These are phyloP conservation scores for Clarias platycephalus DNA, from an alignment of 2,797 vertebrate genomes.

Conservation along the genomic window DNA sequence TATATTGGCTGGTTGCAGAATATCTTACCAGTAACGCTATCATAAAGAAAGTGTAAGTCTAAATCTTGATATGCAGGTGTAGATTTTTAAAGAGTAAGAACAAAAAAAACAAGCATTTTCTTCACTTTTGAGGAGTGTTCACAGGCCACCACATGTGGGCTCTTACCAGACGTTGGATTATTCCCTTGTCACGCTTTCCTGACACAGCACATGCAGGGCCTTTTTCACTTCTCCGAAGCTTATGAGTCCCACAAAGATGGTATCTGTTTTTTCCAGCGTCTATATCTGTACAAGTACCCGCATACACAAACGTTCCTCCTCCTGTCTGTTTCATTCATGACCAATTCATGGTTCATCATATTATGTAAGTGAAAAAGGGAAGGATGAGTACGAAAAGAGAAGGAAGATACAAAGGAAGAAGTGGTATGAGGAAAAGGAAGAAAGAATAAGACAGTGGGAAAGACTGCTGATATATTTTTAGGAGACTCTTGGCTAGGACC, in stretches of 20 bases:
- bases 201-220: slow-evolving; percentile 22
- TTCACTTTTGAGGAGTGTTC: background rate
- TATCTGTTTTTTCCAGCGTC: background rate
- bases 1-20: background rate
- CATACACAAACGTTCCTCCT: background rate
- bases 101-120: background rate
- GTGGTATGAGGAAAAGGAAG: slow-evolving; percentile 36
- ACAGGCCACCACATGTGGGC: slow-evolving; percentile 10
- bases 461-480: slow-evolving; percentile 54
- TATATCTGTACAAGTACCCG: background rate
- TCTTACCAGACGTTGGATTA: slow-evolving; percentile 20
- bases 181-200: slow-evolving; percentile 29
- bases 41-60: background rate
- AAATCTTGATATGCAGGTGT: background rate
- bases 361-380: slow-evolving; percentile 38
- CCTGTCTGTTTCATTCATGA: slow-evolving; percentile 35
- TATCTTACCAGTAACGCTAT: background rate
- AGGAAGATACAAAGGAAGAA: slow-evolving; percentile 42
- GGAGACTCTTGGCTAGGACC: slow-evolving; percentile 40
- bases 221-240: slow-evolving; percentile 27
- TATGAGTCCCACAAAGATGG: slow-evolving; percentile 18
- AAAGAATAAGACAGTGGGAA: slow-evolving; percentile 38
- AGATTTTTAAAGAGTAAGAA: background rate
- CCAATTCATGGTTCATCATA: slow-evolving; percentile 37
- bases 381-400: slow-evolving; percentile 27